A percentile compares a stretch with the other conserved stretches of the same genome.
These are phyloP conservation scores for Keiferia lycopersicella DNA, from an alignment of 2,888 invertebrate genomes.

Conservation along the genomic window DNA sequence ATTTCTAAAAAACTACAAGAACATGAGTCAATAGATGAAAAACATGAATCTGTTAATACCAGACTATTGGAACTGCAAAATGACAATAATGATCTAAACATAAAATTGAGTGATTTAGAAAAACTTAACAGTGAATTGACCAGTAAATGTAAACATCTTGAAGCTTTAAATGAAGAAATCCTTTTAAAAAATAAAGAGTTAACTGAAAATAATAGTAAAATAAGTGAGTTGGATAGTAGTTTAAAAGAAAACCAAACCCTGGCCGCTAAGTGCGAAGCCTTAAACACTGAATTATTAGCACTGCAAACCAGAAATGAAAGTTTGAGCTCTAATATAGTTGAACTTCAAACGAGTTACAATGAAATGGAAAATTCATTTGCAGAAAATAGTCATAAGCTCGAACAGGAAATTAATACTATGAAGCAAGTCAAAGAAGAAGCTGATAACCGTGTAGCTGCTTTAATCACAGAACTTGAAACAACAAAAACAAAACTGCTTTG, in stretches of 20 bases:
- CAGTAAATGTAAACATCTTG: slow-evolving; percentile 33
- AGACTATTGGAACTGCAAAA: slow-evolving; percentile 44
- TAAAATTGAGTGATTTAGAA: slow-evolving; percentile 46
- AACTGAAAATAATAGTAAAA: slow-evolving; percentile 29
- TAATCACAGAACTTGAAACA: slow-evolving; percentile 50
- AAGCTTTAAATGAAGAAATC: slow-evolving; percentile 43
- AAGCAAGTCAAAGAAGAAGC: slow-evolving; percentile 45
- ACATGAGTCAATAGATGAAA: slow-evolving; percentile 44
- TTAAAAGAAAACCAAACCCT: background rate
- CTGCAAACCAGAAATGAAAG: background rate
- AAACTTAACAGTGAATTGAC: slow-evolving; percentile 41
- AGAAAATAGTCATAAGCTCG: slow-evolving; percentile 42
- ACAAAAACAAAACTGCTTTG: slow-evolving; percentile 40
- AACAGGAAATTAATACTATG: slow-evolving; percentile 44
- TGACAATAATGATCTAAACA: slow-evolving; percentile 39
- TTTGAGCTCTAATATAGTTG: background rate
- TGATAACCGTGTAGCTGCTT: slow-evolving; percentile 41
- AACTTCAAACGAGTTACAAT: slow-evolving; percentile 5
- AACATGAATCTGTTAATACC: slow-evolving; percentile 48
- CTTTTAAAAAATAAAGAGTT: slow-evolving; percentile 37
- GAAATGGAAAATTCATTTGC: slow-evolving; percentile 32
- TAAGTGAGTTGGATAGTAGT: background rate
- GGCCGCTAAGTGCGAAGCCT: background rate
- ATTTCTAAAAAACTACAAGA: slow-evolving; percentile 51
- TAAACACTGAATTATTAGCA: background rate